Evolutionary conservation across 2,888 invertebrate species (phyloP).

Genomic region (Pachymerium ferrugineum): DNA sequence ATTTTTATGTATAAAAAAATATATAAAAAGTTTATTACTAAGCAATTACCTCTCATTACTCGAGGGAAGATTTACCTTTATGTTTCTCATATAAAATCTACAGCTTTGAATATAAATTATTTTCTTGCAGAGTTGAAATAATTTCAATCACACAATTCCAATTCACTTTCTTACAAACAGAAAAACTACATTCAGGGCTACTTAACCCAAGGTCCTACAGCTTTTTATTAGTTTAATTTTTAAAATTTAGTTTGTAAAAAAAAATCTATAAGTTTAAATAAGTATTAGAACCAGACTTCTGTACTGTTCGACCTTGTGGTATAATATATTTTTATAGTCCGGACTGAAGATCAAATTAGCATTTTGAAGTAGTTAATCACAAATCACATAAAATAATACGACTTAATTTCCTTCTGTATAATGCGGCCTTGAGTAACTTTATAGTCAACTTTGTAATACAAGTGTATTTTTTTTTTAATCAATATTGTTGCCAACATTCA

Average conservation of each 20-base stretch:
- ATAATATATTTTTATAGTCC: not conserved
- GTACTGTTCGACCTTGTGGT: not conserved
- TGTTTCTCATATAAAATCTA: too few species aligned
- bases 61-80: too few species aligned
- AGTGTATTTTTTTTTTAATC: not conserved
- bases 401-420: slow-evolving; percentile 3
- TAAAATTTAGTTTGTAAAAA: not conserved
- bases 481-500: too few species aligned
- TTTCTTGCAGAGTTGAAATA: not conserved
- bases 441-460: not conserved
- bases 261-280: not conserved
- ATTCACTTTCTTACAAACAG: not conserved
- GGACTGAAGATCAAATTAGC: not conserved
- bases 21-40: not conserved
- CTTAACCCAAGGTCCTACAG: not conserved
- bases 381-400: slow-evolving; percentile 3
- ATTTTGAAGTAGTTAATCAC: not conserved
- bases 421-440: not conserved
- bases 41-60: not conserved
- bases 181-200: not conserved
- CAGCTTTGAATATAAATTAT: too few species aligned
- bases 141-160: too few species aligned
- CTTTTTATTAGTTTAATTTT: not conserved
- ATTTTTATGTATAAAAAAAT: not conserved
- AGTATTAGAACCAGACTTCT: not conserved